phyloP scores from a whole-genome alignment of 2,888 invertebrate species.

The Mesopsocus fuscifrons region DNA sequence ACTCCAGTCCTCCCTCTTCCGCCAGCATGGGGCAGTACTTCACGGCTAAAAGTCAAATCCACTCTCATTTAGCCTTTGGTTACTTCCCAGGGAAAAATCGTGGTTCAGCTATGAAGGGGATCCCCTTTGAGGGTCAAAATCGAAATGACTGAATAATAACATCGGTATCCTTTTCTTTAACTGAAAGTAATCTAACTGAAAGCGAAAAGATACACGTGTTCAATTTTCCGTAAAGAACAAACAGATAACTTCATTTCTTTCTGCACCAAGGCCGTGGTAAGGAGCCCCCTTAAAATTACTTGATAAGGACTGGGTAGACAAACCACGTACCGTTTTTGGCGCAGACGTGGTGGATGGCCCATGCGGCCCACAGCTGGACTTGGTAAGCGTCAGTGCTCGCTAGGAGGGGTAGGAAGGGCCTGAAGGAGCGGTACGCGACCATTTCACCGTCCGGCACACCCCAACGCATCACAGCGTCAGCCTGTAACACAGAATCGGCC shows the following conservation, averaged over 20 bases:
- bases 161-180: not conserved
- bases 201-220: conserved; percentile 1
- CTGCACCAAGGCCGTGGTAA: too few species aligned
- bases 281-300: too few species aligned
- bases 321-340: conserved; percentile 42
- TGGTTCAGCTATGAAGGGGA: too few species aligned
- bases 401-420: conserved; percentile 47
- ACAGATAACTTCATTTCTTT: too few species aligned
- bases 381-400: conserved; percentile 35
- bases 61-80: too few species aligned
- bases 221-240: too few species aligned
- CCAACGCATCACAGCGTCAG: conserved; percentile 38
- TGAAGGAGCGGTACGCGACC: conserved; percentile 52
- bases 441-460: conserved; percentile 49
- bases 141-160: not conserved
- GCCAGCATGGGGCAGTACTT: conserved; percentile 45
- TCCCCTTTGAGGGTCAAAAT: not conserved
- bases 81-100: too few species aligned
- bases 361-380: conserved; percentile 57
- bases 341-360: conserved; percentile 62
- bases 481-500: conserved; percentile 24
- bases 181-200: not conserved
- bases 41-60: conserved; percentile 30
- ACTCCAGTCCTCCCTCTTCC: conserved; percentile 36
- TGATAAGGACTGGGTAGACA: not conserved